A percentile compares a stretch with the other conserved stretches of the same genome.
Evolutionary conservation across 92 coral and sea anemone genomes (phyloP).

Genomic region (Phymanthus crucifer): DNA sequence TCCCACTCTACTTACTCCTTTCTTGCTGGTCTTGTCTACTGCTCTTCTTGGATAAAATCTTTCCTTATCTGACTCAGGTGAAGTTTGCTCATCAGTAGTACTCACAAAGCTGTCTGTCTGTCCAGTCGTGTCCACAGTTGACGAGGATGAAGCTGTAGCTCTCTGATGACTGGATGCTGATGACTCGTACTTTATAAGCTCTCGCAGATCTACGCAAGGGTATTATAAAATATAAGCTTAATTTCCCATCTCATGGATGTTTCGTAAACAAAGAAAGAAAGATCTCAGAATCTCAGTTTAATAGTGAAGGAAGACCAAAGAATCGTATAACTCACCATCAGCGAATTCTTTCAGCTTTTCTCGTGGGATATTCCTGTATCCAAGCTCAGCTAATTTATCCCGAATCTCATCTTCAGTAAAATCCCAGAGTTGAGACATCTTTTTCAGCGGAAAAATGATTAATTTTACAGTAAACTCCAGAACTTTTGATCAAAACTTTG

Average conservation of each 20-base stretch:
- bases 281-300: neutral
- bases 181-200: slow-evolving; percentile 32
- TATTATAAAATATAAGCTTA: neutral
- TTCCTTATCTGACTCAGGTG: slow-evolving; percentile 16
- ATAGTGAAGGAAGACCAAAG: neutral
- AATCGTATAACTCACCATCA: slow-evolving; percentile 68
- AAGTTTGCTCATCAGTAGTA: slow-evolving; percentile 42
- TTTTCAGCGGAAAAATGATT: neutral
- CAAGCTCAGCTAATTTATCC: slow-evolving; percentile 81
- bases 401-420: slow-evolving; percentile 90
- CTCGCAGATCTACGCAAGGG: slow-evolving; percentile 16
- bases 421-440: slow-evolving; percentile 60
- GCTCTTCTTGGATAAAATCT: slow-evolving; percentile 13
- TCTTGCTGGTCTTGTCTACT: neutral
- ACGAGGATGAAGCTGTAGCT: neutral
- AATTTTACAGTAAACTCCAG: neutral
- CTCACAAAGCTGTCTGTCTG: slow-evolving; percentile 18
- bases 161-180: neutral
- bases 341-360: slow-evolving; percentile 84
- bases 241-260: neutral
- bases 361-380: slow-evolving; percentile 81
- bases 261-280: neutral
- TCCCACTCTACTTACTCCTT: slow-evolving; percentile 17
- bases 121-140: slow-evolving; percentile 30
- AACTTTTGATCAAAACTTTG: neutral